These are phyloP conservation scores for Rhopalosiphum maidis DNA, from an alignment of 1,140 invertebrate genomes.

Conservation along the genomic window DNA sequence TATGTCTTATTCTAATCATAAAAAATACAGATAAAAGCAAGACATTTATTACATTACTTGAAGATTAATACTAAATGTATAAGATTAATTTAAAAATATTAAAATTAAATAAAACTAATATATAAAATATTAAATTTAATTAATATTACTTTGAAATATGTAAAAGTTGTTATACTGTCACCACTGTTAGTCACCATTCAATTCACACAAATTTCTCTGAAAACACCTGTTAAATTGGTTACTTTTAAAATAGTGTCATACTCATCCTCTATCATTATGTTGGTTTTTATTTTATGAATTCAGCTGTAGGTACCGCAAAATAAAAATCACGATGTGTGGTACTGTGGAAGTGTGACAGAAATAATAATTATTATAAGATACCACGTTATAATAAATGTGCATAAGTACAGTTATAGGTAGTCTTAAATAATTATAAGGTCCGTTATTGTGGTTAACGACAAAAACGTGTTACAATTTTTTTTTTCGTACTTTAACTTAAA, in stretches of 20 bases:
- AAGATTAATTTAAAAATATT: too few species aligned
- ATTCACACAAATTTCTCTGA: background rate
- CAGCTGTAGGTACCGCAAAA: slow-evolving; percentile 37
- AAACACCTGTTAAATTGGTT: background rate
- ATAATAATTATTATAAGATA: slow-evolving; percentile 31
- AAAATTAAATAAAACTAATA: too few species aligned
- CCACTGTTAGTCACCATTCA: background rate
- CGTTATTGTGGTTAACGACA: slow-evolving; percentile 23
- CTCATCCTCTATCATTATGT: background rate
- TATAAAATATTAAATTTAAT: background rate
- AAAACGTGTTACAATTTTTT: background rate
- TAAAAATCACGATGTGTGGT: slow-evolving; percentile 31
- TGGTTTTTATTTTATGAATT: slow-evolving; percentile 4
- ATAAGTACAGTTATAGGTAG: slow-evolving; percentile 23
- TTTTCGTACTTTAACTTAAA: background rate
- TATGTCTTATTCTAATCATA: background rate
- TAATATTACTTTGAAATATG: background rate
- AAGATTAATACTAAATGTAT: too few species aligned
- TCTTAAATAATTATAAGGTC: slow-evolving; percentile 7
- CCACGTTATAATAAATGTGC: background rate
- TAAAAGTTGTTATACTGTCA: background rate
- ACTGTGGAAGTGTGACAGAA: slow-evolving; percentile 6
- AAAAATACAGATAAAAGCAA: too few species aligned
- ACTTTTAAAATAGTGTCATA: background rate
- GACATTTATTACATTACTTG: too few species aligned